Evolutionary conservation across 2,113 vertebrate species (phyloP).

Genomic region (Amia ocellicauda): DNA sequence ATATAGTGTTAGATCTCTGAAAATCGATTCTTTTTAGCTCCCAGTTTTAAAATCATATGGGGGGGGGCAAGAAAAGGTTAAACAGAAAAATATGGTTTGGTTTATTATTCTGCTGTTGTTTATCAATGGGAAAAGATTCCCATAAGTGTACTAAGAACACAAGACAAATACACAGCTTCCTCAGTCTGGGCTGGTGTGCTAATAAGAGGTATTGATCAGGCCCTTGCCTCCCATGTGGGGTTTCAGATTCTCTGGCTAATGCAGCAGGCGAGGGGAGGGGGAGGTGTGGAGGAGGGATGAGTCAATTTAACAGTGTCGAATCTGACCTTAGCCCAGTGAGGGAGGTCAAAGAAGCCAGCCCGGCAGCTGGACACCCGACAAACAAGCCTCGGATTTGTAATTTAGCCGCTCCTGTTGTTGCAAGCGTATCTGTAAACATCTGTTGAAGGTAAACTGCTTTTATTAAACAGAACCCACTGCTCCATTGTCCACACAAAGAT

Average conservation of each 20-base stretch:
- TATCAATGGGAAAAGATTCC: conserved; percentile 29
- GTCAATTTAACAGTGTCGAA: conserved; percentile 5
- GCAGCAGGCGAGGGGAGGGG: background rate
- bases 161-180: conserved; percentile 21
- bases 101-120: conserved; percentile 16
- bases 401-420: background rate
- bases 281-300: background rate
- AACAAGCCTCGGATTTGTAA: background rate
- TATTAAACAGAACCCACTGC: no score
- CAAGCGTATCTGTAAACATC: no score
- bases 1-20: no score
- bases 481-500: no score
- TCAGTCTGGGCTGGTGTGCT: conserved; percentile 27
- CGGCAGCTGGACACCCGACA: background rate
- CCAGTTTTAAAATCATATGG: no score
- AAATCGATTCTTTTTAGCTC: no score
- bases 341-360: conserved; percentile 19
- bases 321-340: conserved; percentile 25
- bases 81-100: no score
- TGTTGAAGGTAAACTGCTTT: no score
- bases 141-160: conserved; percentile 22
- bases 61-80: no score
- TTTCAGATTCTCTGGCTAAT: conserved; percentile 52
- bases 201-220: conserved; percentile 38
- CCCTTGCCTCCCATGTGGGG: conserved; percentile 25